Evolutionary conservation across 1,140 invertebrate genomes (phyloP), one percentile per base, ranked within the genome.

Genomic region (Drosophila ogumai): DNA sequence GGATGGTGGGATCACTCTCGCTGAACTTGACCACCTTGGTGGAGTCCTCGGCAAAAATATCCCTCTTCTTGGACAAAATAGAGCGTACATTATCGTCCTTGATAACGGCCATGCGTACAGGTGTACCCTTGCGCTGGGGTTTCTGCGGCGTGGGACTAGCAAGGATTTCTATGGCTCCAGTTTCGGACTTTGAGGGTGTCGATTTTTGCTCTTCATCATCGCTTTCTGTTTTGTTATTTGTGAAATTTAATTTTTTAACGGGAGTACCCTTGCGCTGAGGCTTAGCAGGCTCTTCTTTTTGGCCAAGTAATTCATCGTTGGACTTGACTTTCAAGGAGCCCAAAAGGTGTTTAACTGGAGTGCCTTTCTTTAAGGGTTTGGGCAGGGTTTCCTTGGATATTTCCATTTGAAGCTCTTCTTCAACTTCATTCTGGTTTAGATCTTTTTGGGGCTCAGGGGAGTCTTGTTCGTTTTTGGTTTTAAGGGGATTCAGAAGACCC

Each of bases 11-110:
- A 49, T 59, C 54, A 15, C 31, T 75, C 6, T 38, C 60, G 36
- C 81, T 82, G 43, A 91, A 91, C 46, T 85, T 74, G 2, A 91
- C 81, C 49, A 50, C 76, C 64, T 85, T 92, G 0, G 61, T 59
- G 9, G 34, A 34, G 6, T 81, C 71, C 17, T 85, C 79, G 1
- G 55, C 64, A 8, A 88, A 78, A 1, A 85, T 31, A 8, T 91
- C 69, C 0, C 75, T 66, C 32, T 88, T 75, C 15, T 86, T 82
- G 17, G 40, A 28, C 7, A 92, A 59, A 34, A 92, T 92, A 0
- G 91, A 92, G 44, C 84, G 90, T 3, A 81, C 40, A 32, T 79
- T 66, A 3, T 15, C 28, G 28, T 78, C 68, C 25, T 58, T 54
- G 4, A 59, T 28, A 1, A 28, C 9, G 0, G 44, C 7, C 43